These are phyloP conservation scores for Galerucella calmariensis DNA, from an alignment of 2,888 invertebrate species.

Conservation along the genomic window DNA sequence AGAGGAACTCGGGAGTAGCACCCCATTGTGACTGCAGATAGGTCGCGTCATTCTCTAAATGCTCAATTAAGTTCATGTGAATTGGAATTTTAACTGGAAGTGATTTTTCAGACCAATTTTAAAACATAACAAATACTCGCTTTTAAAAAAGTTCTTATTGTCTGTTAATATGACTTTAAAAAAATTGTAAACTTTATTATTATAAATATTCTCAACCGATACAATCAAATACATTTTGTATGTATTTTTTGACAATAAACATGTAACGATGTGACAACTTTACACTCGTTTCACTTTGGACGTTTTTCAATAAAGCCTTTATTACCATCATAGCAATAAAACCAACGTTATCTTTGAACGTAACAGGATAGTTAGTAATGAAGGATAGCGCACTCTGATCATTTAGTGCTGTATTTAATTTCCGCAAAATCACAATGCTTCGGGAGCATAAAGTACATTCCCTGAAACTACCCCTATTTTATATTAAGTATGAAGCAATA, in stretches of 20 bases:
- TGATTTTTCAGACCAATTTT: constrained; percentile 12
- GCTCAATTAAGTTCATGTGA: constrained; percentile 34
- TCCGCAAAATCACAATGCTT: background rate
- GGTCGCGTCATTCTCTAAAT: constrained; percentile 33
- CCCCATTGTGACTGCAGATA: constrained; percentile 34
- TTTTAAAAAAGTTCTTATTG: too few species aligned
- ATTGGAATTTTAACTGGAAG: constrained; percentile 23
- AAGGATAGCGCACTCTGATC: background rate
- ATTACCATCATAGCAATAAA: background rate
- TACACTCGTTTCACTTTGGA: background rate
- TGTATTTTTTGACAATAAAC: background rate
- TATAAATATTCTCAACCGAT: background rate
- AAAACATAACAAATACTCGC: background rate
- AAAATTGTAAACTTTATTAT: too few species aligned
- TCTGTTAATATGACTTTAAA: too few species aligned
- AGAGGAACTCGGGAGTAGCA: constrained; percentile 8
- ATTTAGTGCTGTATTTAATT: background rate
- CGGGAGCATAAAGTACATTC: too few species aligned
- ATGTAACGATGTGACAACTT: background rate
- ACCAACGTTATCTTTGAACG: background rate
- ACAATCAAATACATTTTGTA: background rate
- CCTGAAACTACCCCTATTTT: too few species aligned
- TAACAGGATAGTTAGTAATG: background rate
- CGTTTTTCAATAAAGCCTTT: background rate
- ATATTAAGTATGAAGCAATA: too few species aligned